Evolutionary conservation across 37 sponge, comb jelly and placozoan species (phyloP).

Genomic region (Theonella swinhoei): DNA sequence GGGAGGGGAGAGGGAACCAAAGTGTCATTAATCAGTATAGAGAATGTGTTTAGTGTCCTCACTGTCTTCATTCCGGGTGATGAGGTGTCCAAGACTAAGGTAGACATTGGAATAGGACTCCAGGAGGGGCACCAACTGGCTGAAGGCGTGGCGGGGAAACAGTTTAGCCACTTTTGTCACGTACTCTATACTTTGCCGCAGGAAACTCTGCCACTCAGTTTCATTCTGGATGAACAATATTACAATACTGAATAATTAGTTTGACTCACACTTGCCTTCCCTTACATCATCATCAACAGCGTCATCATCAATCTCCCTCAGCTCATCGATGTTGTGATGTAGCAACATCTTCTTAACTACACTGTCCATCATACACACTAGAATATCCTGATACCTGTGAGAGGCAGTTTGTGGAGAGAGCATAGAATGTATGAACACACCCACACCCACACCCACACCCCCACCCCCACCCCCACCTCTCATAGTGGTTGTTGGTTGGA

Average conservation of each 20-base stretch:
- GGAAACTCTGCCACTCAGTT: constrained; percentile 87
- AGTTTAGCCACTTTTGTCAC: constrained; percentile 82
- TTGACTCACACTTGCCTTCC: not conserved
- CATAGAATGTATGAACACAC: too few species aligned
- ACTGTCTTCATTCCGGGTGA: constrained; percentile 26
- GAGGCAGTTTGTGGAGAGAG: too few species aligned
- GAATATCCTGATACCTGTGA: constrained; percentile 55
- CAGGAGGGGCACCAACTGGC: constrained; percentile 64
- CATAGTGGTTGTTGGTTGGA: constrained; percentile 30
- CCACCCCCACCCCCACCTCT: too few species aligned
- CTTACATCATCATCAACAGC: constrained; percentile 68
- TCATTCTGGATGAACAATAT: constrained; percentile 58
- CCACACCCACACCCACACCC: too few species aligned
- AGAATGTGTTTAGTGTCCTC: too few species aligned
- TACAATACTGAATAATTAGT: not conserved
- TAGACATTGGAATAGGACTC: constrained; percentile 60
- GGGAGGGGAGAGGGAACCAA: not conserved
- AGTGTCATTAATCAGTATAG: too few species aligned
- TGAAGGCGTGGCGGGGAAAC: constrained; percentile 65
- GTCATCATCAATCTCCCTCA: constrained; percentile 79
- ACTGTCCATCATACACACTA: constrained; percentile 61
- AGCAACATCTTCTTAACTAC: constrained; percentile 65
- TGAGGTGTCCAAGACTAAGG: constrained; percentile 42
- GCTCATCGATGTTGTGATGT: constrained; percentile 64
- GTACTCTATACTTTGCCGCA: constrained; percentile 69